Percentiles rank a stretch among this genome's conserved stretches.
phyloP scores from a whole-genome alignment of 2,113 vertebrate species.

The Eulemur macaco region DNA sequence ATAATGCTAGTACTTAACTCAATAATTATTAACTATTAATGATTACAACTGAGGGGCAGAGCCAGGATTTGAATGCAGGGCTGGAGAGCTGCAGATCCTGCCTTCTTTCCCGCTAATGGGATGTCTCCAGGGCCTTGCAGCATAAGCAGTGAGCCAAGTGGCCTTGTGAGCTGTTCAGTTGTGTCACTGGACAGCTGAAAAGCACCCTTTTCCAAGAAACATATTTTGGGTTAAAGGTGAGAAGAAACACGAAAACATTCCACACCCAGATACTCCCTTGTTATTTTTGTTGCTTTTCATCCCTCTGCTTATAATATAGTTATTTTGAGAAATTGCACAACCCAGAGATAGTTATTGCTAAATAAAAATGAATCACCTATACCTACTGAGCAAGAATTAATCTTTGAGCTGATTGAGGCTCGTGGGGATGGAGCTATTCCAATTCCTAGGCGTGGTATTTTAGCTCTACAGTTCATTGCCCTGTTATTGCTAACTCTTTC shows the following conservation, averaged over 20 bases:
- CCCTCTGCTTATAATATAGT: conserved; percentile 56
- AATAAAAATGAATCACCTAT: conserved; percentile 70
- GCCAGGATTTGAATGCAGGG: not conserved
- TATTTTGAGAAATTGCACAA: conserved; percentile 76
- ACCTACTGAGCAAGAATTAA: conserved; percentile 62
- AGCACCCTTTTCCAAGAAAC: not conserved
- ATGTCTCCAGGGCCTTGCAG: not conserved
- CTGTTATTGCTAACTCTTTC: conserved; percentile 25
- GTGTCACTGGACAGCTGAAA: not conserved
- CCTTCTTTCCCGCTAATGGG: not conserved
- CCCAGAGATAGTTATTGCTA: conserved; percentile 65
- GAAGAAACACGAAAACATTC: not conserved
- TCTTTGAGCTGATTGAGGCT: conserved; percentile 76
- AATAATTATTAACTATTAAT: not conserved
- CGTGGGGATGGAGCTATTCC: conserved; percentile 74
- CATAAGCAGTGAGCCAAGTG: not conserved
- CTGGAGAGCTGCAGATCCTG: not conserved
- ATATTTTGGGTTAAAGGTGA: not conserved
- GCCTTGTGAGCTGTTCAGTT: not conserved
- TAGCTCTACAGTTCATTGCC: conserved; percentile 9
- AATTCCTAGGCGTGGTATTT: conserved; percentile 72
- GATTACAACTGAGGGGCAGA: not conserved
- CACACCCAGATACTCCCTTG: not conserved
- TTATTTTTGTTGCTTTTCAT: conserved; percentile 60
- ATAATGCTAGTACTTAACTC: not conserved